Conservation (phyloP, 2,797 vertebrate genomes). For the Margarornis squamiger region DNA sequence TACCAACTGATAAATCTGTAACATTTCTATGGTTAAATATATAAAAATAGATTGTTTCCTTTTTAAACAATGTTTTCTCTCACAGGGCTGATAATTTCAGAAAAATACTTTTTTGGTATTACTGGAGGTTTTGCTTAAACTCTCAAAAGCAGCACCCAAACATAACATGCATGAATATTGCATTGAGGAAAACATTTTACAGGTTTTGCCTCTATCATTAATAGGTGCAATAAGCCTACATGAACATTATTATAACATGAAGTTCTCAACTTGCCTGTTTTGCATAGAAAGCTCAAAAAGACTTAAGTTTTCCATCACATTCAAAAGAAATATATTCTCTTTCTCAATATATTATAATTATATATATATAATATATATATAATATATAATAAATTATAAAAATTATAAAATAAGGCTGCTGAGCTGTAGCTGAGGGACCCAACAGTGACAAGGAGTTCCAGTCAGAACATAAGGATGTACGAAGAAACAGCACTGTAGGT, state of each 20-base stretch:
- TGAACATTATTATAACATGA: neutral
- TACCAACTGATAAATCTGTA: neutral
- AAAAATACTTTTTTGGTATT: neutral
- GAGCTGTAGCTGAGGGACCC: neutral
- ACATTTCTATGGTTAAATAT: neutral
- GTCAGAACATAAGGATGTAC: neutral
- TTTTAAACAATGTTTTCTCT: neutral
- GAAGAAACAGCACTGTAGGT: neutral
- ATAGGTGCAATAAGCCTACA: neutral
- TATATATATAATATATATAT: too few species aligned
- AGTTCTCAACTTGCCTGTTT: neutral
- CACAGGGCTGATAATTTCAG: neutral
- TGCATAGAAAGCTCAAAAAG: neutral
- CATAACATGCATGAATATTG: neutral
- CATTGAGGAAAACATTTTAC: neutral
- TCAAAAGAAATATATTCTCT: neutral
- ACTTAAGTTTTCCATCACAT: neutral
- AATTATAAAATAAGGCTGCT: too few species aligned
- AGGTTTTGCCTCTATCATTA: neutral
- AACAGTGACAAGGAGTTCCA: accelerated
- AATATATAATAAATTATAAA: too few species aligned
- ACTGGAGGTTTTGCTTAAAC: neutral
- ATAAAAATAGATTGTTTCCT: neutral
- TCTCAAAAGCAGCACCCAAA: neutral
- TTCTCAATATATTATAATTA: too few species aligned